Percentiles rank a stretch among this genome's conserved stretches.
These are phyloP conservation scores for Drosophila insularis DNA, from an alignment of 1,140 invertebrate species.

Conservation along the genomic window DNA sequence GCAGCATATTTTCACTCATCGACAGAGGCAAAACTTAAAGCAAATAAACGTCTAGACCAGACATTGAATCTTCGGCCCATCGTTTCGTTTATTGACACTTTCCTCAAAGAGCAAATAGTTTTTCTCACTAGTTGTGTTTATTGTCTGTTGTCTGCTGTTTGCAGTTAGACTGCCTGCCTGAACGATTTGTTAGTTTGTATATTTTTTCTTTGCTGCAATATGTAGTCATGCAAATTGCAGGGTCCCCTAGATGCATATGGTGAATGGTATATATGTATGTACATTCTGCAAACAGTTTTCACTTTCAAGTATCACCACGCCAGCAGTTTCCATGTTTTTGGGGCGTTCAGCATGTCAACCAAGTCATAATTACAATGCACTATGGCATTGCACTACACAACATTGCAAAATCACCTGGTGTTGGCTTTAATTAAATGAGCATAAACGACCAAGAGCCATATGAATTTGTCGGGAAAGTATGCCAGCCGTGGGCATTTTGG, in stretches of 20 bases:
- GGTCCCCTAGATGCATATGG: slow-evolving; percentile 31
- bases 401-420: slow-evolving; percentile 59
- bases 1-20: slow-evolving; percentile 50
- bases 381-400: slow-evolving; percentile 46
- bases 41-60: slow-evolving; percentile 49
- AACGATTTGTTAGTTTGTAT: neutral
- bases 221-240: slow-evolving; percentile 58
- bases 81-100: slow-evolving; percentile 67
- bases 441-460: slow-evolving; percentile 21
- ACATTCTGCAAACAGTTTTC: slow-evolving; percentile 48
- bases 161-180: neutral
- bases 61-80: neutral
- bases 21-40: slow-evolving; percentile 4
- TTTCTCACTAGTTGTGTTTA: slow-evolving; percentile 20
- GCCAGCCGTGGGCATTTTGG: slow-evolving; percentile 36
- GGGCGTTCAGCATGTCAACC: slow-evolving; percentile 41
- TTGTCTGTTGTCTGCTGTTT: slow-evolving; percentile 12
- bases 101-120: slow-evolving; percentile 41
- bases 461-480: slow-evolving; percentile 57
- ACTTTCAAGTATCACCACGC: slow-evolving; percentile 52
- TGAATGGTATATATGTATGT: slow-evolving; percentile 15
- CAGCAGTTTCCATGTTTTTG: slow-evolving; percentile 25
- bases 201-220: slow-evolving; percentile 23
- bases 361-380: slow-evolving; percentile 74
- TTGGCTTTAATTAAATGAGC: slow-evolving; percentile 65